Percentiles rank a stretch among this genome's conserved stretches.
These are phyloP conservation scores for Meriones psammophilus DNA, from an alignment of 2,797 vertebrate species.

Conservation along the genomic window DNA sequence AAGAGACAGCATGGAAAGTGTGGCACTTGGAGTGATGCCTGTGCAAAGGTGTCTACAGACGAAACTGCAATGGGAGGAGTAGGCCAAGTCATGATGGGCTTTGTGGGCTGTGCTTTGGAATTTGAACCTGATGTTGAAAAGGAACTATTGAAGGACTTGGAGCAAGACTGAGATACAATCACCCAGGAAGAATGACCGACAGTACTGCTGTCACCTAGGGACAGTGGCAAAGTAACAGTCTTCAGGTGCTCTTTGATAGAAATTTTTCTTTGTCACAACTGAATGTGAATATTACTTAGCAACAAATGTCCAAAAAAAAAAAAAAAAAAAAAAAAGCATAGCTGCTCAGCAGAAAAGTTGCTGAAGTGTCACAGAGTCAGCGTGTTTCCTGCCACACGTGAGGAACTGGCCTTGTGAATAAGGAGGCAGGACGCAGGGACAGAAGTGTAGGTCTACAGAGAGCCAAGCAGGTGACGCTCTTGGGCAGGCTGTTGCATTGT, in stretches of 20 bases:
- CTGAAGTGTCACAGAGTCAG: not conserved
- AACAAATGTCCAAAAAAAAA: not conserved
- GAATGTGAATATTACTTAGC: not conserved
- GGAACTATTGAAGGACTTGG: not conserved
- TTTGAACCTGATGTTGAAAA: slow-evolving; percentile 7
- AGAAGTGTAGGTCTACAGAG: not conserved
- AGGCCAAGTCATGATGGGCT: not conserved
- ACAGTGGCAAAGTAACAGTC: not conserved
- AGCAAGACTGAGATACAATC: not conserved
- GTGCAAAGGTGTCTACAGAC: not conserved
- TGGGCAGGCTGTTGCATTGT: not conserved
- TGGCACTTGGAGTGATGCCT: not conserved
- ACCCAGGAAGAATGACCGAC: slow-evolving; percentile 17
- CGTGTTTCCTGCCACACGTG: not conserved
- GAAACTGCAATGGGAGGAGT: not conserved
- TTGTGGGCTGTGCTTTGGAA: not conserved
- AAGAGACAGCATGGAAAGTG: not conserved
- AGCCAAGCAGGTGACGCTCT: not conserved
- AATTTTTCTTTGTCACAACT: not conserved
- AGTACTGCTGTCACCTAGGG: not conserved
- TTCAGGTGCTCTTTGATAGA: not conserved
- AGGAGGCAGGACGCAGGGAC: not conserved
- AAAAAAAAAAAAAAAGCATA: not conserved
- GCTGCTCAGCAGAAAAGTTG: not conserved
- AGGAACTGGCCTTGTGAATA: not conserved